A percentile compares a stretch with the other conserved stretches of the same genome.
Conservation (phyloP, 2,888 invertebrate genomes). For the Lottia gigantea region DNA sequence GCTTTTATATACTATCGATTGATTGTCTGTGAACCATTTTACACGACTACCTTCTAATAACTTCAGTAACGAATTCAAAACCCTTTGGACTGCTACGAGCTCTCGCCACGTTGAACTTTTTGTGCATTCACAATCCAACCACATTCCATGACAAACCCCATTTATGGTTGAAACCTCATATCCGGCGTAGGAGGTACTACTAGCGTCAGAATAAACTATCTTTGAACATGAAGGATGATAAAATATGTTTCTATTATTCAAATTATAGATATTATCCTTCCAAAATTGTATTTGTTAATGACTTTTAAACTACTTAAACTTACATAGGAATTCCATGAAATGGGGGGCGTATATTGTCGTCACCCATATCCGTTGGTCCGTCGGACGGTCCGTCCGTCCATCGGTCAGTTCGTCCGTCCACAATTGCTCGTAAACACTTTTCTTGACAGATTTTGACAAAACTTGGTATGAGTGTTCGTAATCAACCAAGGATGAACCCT, state of each 20-base stretch:
- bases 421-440: too few relatives aligned
- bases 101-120: background rate
- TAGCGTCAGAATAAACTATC: slow-evolving; percentile 23
- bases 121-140: background rate
- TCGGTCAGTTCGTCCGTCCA: too few relatives aligned
- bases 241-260: slow-evolving; percentile 23
- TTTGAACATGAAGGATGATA: slow-evolving; percentile 20
- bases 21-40: background rate
- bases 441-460: too few relatives aligned
- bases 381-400: too few relatives aligned
- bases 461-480: too few relatives aligned
- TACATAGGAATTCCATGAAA: slow-evolving; percentile 23
- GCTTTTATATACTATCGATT: background rate
- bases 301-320: slow-evolving; percentile 17
- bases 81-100: background rate
- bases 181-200: slow-evolving; percentile 5
- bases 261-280: slow-evolving; percentile 9
- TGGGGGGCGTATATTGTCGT: too few relatives aligned
- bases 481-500: too few relatives aligned
- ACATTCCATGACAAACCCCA: background rate
- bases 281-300: slow-evolving; percentile 19
- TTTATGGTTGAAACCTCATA: background rate
- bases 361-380: too few relatives aligned
- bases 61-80: background rate
- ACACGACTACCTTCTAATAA: background rate